Conservation (phyloP, 2,797 vertebrate species). For the Rhodeus uyekii region DNA sequence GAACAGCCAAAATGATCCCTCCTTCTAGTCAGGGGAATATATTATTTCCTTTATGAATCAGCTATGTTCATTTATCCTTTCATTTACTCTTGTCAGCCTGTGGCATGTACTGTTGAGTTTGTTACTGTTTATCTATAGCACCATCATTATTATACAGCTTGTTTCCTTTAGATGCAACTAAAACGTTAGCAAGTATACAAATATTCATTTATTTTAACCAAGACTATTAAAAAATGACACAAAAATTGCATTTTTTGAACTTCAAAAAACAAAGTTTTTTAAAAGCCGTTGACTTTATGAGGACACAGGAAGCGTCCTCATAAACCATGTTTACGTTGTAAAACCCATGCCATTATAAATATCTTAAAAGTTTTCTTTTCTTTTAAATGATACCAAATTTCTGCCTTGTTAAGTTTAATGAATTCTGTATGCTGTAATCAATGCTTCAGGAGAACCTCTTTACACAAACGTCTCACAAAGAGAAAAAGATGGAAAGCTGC, state of each 20-base stretch:
- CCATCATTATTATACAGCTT: neutral
- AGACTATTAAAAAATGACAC: too few relatives aligned
- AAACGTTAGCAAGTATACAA: neutral
- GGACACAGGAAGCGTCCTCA: too few relatives aligned
- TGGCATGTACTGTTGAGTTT: neutral
- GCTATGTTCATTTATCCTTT: conserved; percentile 24
- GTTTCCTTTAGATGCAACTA: neutral
- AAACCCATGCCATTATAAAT: too few relatives aligned
- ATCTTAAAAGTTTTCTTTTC: too few relatives aligned
- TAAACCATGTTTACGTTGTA: too few relatives aligned
- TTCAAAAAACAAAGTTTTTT: too few relatives aligned
- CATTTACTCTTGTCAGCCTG: neutral
- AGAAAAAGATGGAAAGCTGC: conserved; percentile 1
- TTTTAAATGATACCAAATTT: too few relatives aligned
- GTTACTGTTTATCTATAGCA: neutral
- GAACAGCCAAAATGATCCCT: neutral
- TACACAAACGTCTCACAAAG: neutral
- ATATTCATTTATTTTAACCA: neutral
- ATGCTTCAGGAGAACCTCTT: neutral
- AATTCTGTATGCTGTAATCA: neutral
- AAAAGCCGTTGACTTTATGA: too few relatives aligned
- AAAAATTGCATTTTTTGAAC: too few relatives aligned
- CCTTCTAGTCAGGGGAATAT: neutral
- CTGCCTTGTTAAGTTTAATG: neutral
- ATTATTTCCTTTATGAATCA: conserved; percentile 37